Evolutionary conservation across 2,113 vertebrate genomes (phyloP).

Genomic region (Heloderma charlesbogerti): DNA sequence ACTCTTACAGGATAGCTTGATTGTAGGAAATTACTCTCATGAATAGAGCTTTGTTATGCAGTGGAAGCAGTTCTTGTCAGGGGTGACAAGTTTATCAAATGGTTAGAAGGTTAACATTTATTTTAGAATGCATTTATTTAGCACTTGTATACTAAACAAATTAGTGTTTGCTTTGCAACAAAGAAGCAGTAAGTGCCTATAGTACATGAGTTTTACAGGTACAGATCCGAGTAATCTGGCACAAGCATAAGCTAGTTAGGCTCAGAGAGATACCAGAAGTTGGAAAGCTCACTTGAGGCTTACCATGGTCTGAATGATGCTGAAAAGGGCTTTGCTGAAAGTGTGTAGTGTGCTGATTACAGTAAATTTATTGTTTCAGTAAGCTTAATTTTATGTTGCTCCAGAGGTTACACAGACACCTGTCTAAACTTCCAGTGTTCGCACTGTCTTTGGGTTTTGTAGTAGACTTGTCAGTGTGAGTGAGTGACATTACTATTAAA

Average conservation of each 20-base stretch:
- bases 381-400: slow-evolving; percentile 62
- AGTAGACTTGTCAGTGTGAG: background rate
- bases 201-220: fast-evolving
- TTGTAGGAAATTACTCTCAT: background rate
- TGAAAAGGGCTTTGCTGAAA: slow-evolving; percentile 31
- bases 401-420: slow-evolving; percentile 26
- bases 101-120: background rate
- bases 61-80: background rate
- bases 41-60: background rate
- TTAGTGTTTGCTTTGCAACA: background rate
- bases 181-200: slow-evolving; percentile 26
- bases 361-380: slow-evolving; percentile 54
- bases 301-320: background rate
- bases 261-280: slow-evolving; percentile 35
- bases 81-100: background rate
- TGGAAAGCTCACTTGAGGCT: slow-evolving; percentile 26
- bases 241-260: fast-evolving
- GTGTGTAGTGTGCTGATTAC: background rate
- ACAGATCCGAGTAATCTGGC: slow-evolving; percentile 23
- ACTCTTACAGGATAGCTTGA: background rate
- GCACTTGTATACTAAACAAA: background rate
- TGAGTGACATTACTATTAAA: fast-evolving
- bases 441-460: slow-evolving; percentile 26
- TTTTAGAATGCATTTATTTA: background rate
- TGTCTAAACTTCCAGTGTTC: slow-evolving; percentile 34